Conservation (phyloP, 2,113 vertebrate genomes). For the Cottus gobio region DNA sequence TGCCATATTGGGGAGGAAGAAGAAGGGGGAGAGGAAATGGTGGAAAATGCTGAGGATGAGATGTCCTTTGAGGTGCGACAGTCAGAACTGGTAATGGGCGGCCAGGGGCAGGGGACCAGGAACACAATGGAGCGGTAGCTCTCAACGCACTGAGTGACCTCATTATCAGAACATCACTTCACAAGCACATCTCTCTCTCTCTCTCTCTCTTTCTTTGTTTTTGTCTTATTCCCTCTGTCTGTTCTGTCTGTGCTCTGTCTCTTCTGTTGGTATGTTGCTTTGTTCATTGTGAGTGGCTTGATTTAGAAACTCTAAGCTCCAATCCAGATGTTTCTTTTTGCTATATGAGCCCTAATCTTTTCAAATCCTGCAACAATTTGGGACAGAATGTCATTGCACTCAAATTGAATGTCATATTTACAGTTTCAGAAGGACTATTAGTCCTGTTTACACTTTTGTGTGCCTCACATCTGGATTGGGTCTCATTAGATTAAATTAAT, state of each 20-base stretch:
- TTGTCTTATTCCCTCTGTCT: constrained; percentile 34
- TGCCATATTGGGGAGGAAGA: constrained; percentile 91
- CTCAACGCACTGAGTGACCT: constrained; percentile 80
- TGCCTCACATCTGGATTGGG: constrained; percentile 63
- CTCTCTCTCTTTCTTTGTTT: constrained; percentile 27
- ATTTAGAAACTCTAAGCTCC: constrained; percentile 50
- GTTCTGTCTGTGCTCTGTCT: constrained; percentile 34
- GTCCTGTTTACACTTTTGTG: neutral
- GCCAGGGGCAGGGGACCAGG: constrained; percentile 83
- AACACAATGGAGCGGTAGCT: constrained; percentile 84
- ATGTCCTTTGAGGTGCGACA: constrained; percentile 92
- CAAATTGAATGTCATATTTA: neutral
- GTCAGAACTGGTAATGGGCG: constrained; percentile 86
- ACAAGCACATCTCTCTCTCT: constrained; percentile 58
- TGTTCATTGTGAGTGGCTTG: constrained; percentile 44
- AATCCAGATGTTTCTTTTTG: constrained; percentile 58
- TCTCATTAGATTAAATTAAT: constrained; percentile 36
- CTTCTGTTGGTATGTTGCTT: constrained; percentile 39
- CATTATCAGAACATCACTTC: constrained; percentile 76
- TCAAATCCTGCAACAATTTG: neutral
- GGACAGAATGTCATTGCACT: neutral
- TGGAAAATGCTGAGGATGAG: constrained; percentile 85
- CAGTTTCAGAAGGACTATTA: neutral
- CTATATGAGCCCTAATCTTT: neutral
- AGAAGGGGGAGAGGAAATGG: constrained; percentile 83